Evolutionary conservation across 2,113 vertebrate species (phyloP).

Genomic region (Morone chrysops): DNA sequence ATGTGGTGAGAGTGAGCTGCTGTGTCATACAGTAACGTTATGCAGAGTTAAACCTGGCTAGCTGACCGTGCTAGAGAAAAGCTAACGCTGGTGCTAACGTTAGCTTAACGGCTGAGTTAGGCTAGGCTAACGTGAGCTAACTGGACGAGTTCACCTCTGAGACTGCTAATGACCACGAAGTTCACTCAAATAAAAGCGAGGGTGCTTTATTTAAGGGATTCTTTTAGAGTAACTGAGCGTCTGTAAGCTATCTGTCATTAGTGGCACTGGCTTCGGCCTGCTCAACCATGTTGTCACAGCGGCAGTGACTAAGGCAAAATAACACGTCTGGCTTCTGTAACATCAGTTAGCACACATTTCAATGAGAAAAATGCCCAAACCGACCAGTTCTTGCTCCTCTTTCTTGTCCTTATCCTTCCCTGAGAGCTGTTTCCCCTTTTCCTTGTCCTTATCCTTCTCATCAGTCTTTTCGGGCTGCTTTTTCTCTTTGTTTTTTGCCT

Average conservation of each 20-base stretch:
- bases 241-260: neutral
- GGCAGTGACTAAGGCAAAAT: conserved; percentile 87
- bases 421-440: conserved; percentile 70
- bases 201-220: too few species aligned
- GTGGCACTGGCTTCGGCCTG: conserved; percentile 50
- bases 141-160: neutral
- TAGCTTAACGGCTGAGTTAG: conserved; percentile 48
- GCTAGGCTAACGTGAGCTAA: conserved; percentile 32
- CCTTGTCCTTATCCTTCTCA: conserved; percentile 83
- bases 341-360: neutral
- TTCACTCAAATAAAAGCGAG: neutral
- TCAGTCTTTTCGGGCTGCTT: conserved; percentile 80
- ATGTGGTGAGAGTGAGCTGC: conserved; percentile 8
- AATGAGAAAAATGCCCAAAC: conserved; percentile 28
- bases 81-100: conserved; percentile 70
- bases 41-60: neutral
- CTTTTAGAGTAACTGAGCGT: neutral
- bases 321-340: conserved; percentile 32
- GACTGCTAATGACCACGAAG: neutral
- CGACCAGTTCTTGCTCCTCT: conserved; percentile 86
- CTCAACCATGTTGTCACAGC: conserved; percentile 67
- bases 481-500: conserved; percentile 85
- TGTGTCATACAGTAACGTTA: conserved; percentile 28
- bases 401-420: conserved; percentile 87
- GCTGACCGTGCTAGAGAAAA: conserved; percentile 6